Base-by-base conservation (phyloP, 2,888 invertebrate genomes). In the Drosophila histrio region DNA sequence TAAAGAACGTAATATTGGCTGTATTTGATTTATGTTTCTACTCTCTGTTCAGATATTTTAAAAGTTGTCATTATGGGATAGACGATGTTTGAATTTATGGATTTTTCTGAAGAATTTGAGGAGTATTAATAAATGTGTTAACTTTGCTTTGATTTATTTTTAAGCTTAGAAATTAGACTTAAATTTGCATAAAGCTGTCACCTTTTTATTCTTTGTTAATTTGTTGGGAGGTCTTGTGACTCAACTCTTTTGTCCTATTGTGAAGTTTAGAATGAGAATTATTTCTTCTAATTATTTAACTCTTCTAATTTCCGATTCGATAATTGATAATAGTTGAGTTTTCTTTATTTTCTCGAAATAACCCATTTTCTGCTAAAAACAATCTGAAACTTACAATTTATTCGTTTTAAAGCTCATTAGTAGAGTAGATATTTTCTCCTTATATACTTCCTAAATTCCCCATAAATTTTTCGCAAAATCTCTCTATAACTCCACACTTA, bases 91-190 rank as follows among this genome's bases (percentile, higher is more conserved):
- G n/a, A 62, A 57, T 53, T 62, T 62, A 46, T 56, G 43, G 21
- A 17, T 32, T 59, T 32, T 11, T 21, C n/a, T 34, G 5, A 21
- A 30, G 39, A 34, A 38, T 32, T 59, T 41, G 44, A 28, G 19
- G 44, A 28, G 26, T 44, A 6, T 49, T 39, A 46, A 59, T 47
- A 56, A 30, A 53, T 17, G 15, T 30, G 15, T 34, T 39, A 28
- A 22, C 21, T 19, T 53, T n/a, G 21, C 9, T n/a, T 59, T 75
- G 71, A 72, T 72, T 72, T 75, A 72, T 69, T 6, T 36, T 4
- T 38, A 0, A 24, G 11, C 13, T 24, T n/a, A 7, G 15, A 47
- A 52, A 47, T 58, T 62, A 41, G 32, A 4, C 54, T 36, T 22
- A 47, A 68, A 32, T 41, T 36, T 47, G 7, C 24, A 34, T 30